Base-by-base conservation (phyloP, 2,113 vertebrate species). In the Syrrhaptes paradoxus region DNA sequence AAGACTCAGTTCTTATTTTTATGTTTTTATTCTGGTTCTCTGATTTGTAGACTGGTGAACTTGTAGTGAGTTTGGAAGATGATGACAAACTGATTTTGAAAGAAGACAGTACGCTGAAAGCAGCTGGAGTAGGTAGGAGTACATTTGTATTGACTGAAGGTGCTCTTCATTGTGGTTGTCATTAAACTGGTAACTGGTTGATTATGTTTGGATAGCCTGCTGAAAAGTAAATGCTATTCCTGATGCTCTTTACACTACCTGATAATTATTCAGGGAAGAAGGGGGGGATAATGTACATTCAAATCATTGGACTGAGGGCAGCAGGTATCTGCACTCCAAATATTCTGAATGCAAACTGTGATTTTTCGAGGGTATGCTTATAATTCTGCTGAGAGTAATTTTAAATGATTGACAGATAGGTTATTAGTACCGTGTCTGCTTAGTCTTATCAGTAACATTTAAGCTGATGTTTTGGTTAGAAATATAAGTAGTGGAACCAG, bases 41-140 rank as follows among this genome's bases (percentile, higher is more conserved):
- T 79, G 41, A 72, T 93, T 95, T 97, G 74, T 96, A 99, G 99
- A 99, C 99, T 7, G 99, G 99, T 92, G 99, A 99, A 82, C 97
- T 99, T 36, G 98, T 99, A 79, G 97, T 99, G 98, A 98, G 98
- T 97, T 98, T 99, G 94, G 98, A 99, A 48, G 98, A 99, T 7
- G 99, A 99, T 12, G 98, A 99, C 26, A 98, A 96, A 76, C 98
- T 99, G 36, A 96, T 99, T 84, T 97, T 99, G 72, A 97, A 96
- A 38, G 97, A 98, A 63, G 97, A 96, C 75, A 97, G 97, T 52
- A 98, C 98, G 0, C 97, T 99, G 62, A 94, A 91, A 97, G 98
- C 97, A 74, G 98, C 98, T 67, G 99, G 99, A 55, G 94, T 99
- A 17, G 99, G 99, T 99, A 96, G 62, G 96, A 83, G 54, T 15